Base-by-base conservation (phyloP, 2,888 invertebrate genomes). In the Pasiphila rectangulata region DNA sequence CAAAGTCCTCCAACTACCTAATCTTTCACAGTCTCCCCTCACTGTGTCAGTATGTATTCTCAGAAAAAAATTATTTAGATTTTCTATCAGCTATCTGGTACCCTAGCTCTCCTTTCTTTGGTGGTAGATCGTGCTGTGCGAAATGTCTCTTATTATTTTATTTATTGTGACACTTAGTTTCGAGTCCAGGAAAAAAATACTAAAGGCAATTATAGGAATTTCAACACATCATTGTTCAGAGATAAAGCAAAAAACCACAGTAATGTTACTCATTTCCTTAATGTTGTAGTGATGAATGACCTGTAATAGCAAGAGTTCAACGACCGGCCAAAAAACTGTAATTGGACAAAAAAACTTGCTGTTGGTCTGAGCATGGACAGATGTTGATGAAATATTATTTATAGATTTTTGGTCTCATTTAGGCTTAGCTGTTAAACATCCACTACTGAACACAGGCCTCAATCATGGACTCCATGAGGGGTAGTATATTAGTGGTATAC, bases 231-330 rank as follows among this genome's bases (percentile, higher is more conserved):
- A 5, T 29, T 23, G 9, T 43, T 2, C 1, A 10, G 7, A 30
- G 7, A 30, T 12, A 9, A 13, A 15, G n/a, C 24, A 38, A 43
- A 35, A 43, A 43, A 36, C 19, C 12, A n/a, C 4, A 25, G 32
- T 32, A 37, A 32, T 34, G 42, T 29, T 13, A 17, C 21, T 19
- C 13, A 36, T 16, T 25, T 42, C 29, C 34, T 40, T 20, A 30
- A 21, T 27, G 17, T 20, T 10, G 4, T 7, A 32, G 32, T 46
- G 48, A 34, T 41, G 35, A 46, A 42, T 29, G 29, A 44, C 39
- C 39, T 43, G 35, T 43, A 39, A 43, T 34, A 21, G 20, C 16
- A 4, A 36, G 12, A 49, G 49, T 45, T 41, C 49, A 49, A 36
- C 32, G 44, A 36, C 24, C 44, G 10, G 21, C n/a, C 17, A 48